Percentiles rank a stretch among this genome's conserved stretches.
Evolutionary conservation across 2,797 vertebrate species (phyloP).

Genomic region (Xiphorhynchus erythropygius): DNA sequence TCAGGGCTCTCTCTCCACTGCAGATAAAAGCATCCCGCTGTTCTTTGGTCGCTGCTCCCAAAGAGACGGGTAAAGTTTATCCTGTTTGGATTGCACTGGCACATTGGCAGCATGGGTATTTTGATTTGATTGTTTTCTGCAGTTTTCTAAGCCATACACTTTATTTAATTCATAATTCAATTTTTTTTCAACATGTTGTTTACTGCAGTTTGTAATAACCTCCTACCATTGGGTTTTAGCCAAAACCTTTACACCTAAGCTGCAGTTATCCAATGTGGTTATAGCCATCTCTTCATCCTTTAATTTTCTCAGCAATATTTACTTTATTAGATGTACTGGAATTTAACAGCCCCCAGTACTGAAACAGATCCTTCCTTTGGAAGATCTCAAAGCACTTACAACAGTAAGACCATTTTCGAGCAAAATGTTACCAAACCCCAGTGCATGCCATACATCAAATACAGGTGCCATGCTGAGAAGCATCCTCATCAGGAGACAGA

Average conservation of each 20-base stretch:
- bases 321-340: background rate
- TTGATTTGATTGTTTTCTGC: background rate
- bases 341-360: background rate
- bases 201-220: background rate
- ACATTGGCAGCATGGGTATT: background rate
- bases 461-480: background rate
- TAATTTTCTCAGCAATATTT: slow-evolving; percentile 36
- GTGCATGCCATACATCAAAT: background rate
- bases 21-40: background rate
- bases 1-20: background rate
- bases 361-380: background rate
- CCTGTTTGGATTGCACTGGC: background rate
- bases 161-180: slow-evolving; percentile 42
- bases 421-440: background rate
- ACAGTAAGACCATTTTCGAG: background rate
- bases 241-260: background rate
- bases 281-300: background rate
- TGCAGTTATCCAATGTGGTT: slow-evolving; percentile 3
- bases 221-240: background rate
- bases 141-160: background rate
- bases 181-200: slow-evolving; percentile 12
- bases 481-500: background rate
- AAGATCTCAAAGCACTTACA: slow-evolving; percentile 15
- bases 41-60: background rate
- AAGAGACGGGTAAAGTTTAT: background rate